A percentile compares a stretch with the other conserved stretches of the same genome.
Evolutionary conservation across 2,888 invertebrate genomes (phyloP).

Genomic region (Hoplodrina blanda): DNA sequence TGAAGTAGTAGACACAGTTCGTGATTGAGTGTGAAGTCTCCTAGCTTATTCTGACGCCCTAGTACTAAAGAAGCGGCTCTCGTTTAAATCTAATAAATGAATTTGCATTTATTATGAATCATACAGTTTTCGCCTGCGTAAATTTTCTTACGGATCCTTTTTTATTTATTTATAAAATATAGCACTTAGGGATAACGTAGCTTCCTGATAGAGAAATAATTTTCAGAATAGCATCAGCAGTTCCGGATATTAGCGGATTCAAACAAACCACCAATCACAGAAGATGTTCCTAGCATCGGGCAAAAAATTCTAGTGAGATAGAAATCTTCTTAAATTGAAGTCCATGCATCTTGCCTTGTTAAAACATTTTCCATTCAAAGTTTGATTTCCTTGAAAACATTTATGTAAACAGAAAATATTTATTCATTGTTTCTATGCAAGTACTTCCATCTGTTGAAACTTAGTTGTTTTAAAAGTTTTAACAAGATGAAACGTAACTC

Average conservation of each 20-base stretch:
- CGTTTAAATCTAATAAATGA: not conserved
- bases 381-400: not conserved
- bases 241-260: no score
- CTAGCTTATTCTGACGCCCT: conserved; percentile 18
- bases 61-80: not conserved
- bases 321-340: no score
- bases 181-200: no score
- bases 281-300: no score
- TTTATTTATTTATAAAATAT: no score
- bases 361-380: not conserved
- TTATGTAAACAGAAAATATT: not conserved
- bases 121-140: no score
- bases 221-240: no score
- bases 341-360: no score
- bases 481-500: conserved; percentile 22
- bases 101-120: conserved; percentile 1
- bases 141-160: no score
- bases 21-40: conserved; percentile 39
- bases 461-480: conserved; percentile 25
- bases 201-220: no score
- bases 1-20: conserved; percentile 24
- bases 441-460: conserved; percentile 7
- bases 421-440: conserved; percentile 9
- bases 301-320: no score
- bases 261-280: no score